Percentiles rank a stretch among this genome's conserved stretches.
These are phyloP conservation scores for Epicampocera succincta DNA, from an alignment of 2,888 invertebrate genomes.

Conservation along the genomic window DNA sequence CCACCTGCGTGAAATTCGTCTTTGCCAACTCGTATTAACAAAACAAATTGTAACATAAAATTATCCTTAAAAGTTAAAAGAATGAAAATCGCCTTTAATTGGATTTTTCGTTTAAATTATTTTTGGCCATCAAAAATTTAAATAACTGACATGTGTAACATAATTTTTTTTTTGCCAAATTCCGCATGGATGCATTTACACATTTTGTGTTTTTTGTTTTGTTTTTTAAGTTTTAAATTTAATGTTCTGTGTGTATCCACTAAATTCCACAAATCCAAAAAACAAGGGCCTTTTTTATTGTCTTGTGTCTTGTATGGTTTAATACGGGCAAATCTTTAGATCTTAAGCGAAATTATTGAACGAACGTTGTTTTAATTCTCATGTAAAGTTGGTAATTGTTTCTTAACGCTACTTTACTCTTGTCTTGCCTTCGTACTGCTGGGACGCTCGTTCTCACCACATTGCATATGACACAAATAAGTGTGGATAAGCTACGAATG, in stretches of 20 bases:
- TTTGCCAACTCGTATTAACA: neutral
- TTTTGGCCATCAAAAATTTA: conserved; percentile 52
- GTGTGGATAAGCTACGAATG: conserved; percentile 16
- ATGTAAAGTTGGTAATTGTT: conserved; percentile 71
- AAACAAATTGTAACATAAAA: conserved; percentile 44
- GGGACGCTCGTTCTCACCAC: neutral
- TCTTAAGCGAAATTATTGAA: conserved; percentile 70
- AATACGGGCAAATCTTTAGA: conserved; percentile 65
- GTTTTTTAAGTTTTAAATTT: conserved; percentile 21
- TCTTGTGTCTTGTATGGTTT: conserved; percentile 61
- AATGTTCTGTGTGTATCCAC: conserved; percentile 56
- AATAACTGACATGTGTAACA: conserved; percentile 66
- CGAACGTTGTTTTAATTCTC: conserved; percentile 70
- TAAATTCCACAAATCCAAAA: conserved; percentile 48
- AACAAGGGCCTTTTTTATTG: conserved; percentile 51
- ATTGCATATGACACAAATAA: conserved; percentile 3
- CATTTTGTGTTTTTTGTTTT: conserved; percentile 8
- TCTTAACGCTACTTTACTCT: conserved; percentile 71
- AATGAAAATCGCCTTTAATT: conserved; percentile 55
- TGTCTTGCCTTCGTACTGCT: neutral
- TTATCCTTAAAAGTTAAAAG: conserved; percentile 24
- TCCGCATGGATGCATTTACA: conserved; percentile 10
- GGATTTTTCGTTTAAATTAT: conserved; percentile 25
- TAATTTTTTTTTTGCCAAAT: conserved; percentile 46
- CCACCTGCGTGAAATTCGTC: conserved; percentile 48